phyloP scores from a whole-genome alignment of 2,113 vertebrate species.

The Gopherus evgoodei region DNA sequence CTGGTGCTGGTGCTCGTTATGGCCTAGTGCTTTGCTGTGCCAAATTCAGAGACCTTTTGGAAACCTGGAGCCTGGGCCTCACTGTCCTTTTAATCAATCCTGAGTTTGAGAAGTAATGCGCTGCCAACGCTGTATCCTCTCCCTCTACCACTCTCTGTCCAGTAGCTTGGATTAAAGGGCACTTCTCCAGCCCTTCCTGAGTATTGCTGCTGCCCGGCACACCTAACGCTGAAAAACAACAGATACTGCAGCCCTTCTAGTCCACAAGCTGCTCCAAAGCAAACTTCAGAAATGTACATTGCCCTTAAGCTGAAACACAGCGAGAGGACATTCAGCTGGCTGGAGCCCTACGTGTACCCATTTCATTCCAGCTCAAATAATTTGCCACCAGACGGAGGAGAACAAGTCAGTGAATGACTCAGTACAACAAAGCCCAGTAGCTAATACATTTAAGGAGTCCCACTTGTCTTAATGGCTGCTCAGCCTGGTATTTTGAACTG shows the following conservation, averaged over 20 bases:
- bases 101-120: background rate
- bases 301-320: background rate
- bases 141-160: background rate
- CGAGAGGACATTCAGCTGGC: background rate
- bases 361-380: background rate
- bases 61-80: background rate
- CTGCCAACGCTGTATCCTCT: background rate
- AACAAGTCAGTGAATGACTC: background rate
- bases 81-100: background rate
- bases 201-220: background rate
- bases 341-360: background rate
- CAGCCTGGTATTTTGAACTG: background rate
- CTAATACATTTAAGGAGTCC: background rate
- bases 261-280: background rate
- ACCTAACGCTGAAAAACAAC: background rate
- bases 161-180: background rate
- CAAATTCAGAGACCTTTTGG: background rate
- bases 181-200: background rate
- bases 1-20: background rate
- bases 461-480: background rate
- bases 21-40: background rate
- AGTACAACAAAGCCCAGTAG: background rate
- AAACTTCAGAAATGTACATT: background rate
- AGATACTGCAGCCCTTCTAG: background rate
- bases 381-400: background rate